A percentile compares a stretch with the other conserved stretches of the same genome.
Evolutionary conservation across 2,113 vertebrate genomes (phyloP).

Genomic region (Callopanchax toddi): DNA sequence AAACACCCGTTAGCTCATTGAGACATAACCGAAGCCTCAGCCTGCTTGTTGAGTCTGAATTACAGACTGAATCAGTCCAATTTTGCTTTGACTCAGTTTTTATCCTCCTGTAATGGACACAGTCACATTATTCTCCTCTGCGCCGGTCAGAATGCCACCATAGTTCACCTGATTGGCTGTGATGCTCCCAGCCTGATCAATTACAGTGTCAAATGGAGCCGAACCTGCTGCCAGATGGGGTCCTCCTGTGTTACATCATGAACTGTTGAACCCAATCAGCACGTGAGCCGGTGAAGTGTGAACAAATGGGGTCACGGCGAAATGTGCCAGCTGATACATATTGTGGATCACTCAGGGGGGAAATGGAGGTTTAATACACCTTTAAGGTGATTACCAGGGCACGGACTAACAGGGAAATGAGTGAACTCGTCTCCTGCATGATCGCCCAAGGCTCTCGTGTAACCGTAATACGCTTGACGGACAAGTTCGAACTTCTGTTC

Average conservation of each 20-base stretch:
- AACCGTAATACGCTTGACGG: slow-evolving; percentile 8
- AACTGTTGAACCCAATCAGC: slow-evolving; percentile 77
- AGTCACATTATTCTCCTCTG: slow-evolving; percentile 7
- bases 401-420: slow-evolving; percentile 9
- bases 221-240: slow-evolving; percentile 65
- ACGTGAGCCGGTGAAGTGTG: slow-evolving; percentile 38
- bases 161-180: slow-evolving; percentile 44
- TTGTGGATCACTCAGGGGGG: slow-evolving; percentile 38
- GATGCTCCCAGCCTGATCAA: slow-evolving; percentile 32
- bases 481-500: slow-evolving; percentile 2
- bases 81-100: slow-evolving; percentile 26
- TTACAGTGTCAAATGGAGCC: slow-evolving; percentile 61
- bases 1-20: slow-evolving; percentile 31
- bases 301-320: slow-evolving; percentile 58
- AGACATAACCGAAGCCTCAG: neutral
- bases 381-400: slow-evolving; percentile 50
- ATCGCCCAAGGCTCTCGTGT: slow-evolving; percentile 20
- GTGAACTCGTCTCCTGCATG: slow-evolving; percentile 15
- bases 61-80: slow-evolving; percentile 30
- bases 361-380: slow-evolving; percentile 62
- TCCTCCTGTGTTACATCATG: slow-evolving; percentile 58
- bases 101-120: slow-evolving; percentile 13
- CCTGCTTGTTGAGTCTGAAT: slow-evolving; percentile 27
- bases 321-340: slow-evolving; percentile 58
- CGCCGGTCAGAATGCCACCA: slow-evolving; percentile 40